Percentiles rank a stretch among this genome's conserved stretches.
Evolutionary conservation across 2,113 vertebrate genomes (phyloP).

Genomic region (Sitta europaea): DNA sequence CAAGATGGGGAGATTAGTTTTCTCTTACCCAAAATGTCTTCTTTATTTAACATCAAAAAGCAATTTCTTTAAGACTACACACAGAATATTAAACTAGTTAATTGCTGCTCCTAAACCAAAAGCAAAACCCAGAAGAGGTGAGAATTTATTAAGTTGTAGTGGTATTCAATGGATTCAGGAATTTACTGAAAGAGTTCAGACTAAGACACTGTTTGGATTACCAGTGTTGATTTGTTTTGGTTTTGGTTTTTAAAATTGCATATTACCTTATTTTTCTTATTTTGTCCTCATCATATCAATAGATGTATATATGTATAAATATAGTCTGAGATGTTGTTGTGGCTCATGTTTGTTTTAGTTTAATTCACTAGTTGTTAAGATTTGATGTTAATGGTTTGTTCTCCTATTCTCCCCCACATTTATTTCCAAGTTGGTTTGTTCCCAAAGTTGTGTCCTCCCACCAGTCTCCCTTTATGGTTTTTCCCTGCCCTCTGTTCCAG

Average conservation of each 20-base stretch:
- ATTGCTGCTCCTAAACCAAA: neutral
- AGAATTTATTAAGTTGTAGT: neutral
- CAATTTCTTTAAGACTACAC: neutral
- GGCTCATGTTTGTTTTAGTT: too few relatives aligned
- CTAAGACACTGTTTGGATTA: neutral
- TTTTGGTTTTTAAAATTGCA: neutral
- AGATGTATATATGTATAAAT: neutral
- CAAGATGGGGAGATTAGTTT: neutral
- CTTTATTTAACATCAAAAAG: neutral
- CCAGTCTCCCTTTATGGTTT: too few relatives aligned
- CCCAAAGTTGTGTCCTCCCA: too few relatives aligned
- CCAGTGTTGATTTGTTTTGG: rapidly evolving
- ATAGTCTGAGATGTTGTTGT: too few relatives aligned
- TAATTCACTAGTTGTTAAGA: too few relatives aligned
- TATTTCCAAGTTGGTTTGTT: too few relatives aligned
- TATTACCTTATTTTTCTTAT: neutral
- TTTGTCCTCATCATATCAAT: neutral
- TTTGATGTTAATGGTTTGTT: too few relatives aligned
- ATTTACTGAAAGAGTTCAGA: neutral
- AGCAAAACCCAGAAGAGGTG: neutral
- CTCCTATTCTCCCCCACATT: too few relatives aligned
- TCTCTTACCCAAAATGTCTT: neutral
- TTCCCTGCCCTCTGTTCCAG: too few relatives aligned
- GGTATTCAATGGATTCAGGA: neutral
- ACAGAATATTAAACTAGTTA: neutral